Conservation (phyloP, 2,113 vertebrate species). For the Columbina picui region DNA sequence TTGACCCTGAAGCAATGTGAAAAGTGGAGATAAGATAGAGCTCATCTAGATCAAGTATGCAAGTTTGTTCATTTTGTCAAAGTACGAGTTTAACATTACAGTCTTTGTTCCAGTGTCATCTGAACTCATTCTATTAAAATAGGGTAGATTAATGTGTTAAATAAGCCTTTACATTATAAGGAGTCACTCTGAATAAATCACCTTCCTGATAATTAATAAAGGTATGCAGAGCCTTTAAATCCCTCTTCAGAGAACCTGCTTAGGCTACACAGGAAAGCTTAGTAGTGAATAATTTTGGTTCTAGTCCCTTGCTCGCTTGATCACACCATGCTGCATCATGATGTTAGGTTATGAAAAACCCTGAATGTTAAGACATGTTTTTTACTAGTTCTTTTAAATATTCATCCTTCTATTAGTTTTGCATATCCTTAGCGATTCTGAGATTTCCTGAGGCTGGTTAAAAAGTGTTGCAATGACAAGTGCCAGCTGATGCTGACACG, state of each 20-base stretch:
- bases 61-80: not conserved
- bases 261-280: not conserved
- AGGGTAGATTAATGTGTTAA: not conserved
- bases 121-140: not conserved
- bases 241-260: not conserved
- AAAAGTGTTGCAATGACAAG: not conserved
- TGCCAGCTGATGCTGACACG: not conserved
- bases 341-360: not conserved
- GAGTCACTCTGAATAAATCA: not conserved
- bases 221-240: not conserved
- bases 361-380: not conserved
- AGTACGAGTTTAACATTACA: not conserved
- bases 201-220: constrained; percentile 4
- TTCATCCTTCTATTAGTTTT: constrained; percentile 26
- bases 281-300: not conserved
- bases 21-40: not conserved
- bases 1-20: not conserved
- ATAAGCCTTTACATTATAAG: not conserved
- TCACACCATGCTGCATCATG: not conserved
- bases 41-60: not conserved
- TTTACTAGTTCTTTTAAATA: not conserved
- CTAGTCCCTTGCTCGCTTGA: not conserved
- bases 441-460: not conserved
- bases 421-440: not conserved
- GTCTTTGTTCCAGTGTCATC: not conserved